Percentiles rank a stretch among this genome's conserved stretches.
Evolutionary conservation across 2,113 vertebrate species (phyloP).

Genomic region (Nesospiza acunhae): DNA sequence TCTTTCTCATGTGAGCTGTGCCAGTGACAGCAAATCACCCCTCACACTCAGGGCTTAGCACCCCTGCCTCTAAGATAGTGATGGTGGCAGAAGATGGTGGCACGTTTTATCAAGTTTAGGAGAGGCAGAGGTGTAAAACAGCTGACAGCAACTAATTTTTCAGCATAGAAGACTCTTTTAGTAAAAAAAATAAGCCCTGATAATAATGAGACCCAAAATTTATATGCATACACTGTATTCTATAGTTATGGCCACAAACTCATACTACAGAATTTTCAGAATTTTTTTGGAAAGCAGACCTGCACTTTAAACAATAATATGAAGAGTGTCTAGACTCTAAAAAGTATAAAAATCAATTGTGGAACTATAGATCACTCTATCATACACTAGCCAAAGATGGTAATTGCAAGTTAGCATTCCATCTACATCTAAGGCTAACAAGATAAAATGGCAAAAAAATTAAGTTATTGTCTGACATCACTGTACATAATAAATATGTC

Average conservation of each 20-base stretch:
- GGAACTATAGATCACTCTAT: neutral
- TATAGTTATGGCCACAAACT: neutral
- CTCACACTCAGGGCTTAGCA: neutral
- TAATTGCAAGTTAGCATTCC: conserved; percentile 19
- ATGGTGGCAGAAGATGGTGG: neutral
- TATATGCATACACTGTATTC: neutral
- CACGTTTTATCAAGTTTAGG: neutral
- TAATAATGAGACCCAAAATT: neutral
- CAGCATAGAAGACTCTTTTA: neutral
- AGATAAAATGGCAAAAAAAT: conserved; percentile 29
- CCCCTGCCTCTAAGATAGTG: neutral
- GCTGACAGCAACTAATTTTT: neutral
- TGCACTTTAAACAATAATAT: neutral
- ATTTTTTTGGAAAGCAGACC: neutral
- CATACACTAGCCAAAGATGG: neutral
- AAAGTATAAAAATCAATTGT: conserved; percentile 9
- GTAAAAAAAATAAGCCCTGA: neutral
- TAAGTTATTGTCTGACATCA: conserved; percentile 34
- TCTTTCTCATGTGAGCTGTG: neutral
- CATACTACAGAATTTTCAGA: neutral
- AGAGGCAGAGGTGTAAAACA: neutral
- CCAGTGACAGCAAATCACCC: neutral
- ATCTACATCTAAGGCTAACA: neutral
- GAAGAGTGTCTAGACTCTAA: neutral
- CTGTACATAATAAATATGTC: neutral